A percentile compares a stretch with the other conserved stretches of the same genome.
Evolutionary conservation across 2,797 vertebrate genomes (phyloP).

Genomic region (Atherinosoma microstoma): DNA sequence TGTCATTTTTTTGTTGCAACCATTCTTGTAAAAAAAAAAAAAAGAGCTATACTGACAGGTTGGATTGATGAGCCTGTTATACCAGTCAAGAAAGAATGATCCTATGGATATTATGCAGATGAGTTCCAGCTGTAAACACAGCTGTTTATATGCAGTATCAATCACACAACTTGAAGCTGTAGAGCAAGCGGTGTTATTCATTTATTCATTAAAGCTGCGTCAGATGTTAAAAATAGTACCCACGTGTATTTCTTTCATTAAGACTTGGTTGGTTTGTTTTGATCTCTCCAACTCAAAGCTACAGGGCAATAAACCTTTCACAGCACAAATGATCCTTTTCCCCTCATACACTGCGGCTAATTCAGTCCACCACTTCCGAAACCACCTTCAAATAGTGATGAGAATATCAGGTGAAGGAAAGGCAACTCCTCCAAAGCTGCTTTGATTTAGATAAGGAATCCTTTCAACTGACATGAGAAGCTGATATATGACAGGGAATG

Average conservation of each 20-base stretch:
- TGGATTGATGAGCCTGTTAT: not conserved
- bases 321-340: conserved; percentile 13
- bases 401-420: conserved; percentile 61
- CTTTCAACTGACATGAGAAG: conserved; percentile 30
- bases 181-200: conserved; percentile 3
- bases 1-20: not conserved
- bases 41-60: not conserved
- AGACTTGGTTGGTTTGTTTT: not conserved
- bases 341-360: conserved; percentile 58
- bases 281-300: not conserved
- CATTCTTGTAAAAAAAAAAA: not conserved
- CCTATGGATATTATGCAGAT: conserved; percentile 42
- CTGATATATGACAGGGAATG: conserved; percentile 42
- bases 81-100: conserved; percentile 17
- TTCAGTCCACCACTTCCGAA: conserved; percentile 43
- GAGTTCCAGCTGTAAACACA: conserved; percentile 48
- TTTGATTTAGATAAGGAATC: conserved; percentile 62
- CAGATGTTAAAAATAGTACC: not conserved
- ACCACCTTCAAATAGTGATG: conserved; percentile 51
- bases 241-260: not conserved
- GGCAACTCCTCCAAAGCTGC: conserved; percentile 42
- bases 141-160: conserved; percentile 43
- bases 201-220: conserved; percentile 2
- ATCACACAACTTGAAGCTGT: conserved; percentile 20
- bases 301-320: not conserved